Conservation (phyloP, 2,888 invertebrate species). For the Julus scanicus region DNA sequence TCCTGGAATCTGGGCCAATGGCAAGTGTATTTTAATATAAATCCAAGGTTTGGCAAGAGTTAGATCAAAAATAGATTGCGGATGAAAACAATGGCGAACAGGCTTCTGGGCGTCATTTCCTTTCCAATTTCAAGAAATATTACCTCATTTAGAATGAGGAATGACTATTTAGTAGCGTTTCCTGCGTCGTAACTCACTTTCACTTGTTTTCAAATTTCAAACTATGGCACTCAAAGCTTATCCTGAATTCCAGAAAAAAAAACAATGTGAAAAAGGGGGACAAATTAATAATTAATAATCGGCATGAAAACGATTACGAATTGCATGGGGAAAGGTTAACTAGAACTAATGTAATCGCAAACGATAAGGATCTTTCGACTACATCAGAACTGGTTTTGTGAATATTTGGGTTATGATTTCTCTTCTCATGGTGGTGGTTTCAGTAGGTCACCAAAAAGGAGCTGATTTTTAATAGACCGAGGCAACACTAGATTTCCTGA, state of each 20-base stretch:
- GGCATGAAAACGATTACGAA: slow-evolving; percentile 2
- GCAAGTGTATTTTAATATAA: not conserved
- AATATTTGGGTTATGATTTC: slow-evolving; percentile 41
- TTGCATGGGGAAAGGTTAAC: slow-evolving; percentile 34
- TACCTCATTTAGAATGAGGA: slow-evolving; percentile 3
- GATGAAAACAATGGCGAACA: not conserved
- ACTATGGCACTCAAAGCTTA: not conserved
- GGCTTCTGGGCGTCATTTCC: not conserved
- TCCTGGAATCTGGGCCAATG: slow-evolving; percentile 19
- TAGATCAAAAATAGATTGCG: not conserved
- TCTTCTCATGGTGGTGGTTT: not conserved
- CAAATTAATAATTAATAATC: slow-evolving; percentile 23
- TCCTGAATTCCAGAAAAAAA: not conserved
- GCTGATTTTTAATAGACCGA: not conserved
- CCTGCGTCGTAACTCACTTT: slow-evolving; percentile 9
- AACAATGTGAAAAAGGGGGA: not conserved
- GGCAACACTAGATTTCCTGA: not conserved
- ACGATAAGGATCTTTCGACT: not conserved
- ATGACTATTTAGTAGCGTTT: slow-evolving; percentile 1
- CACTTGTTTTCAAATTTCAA: not conserved
- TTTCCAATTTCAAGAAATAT: not conserved
- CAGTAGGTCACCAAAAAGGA: not conserved
- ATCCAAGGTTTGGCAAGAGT: not conserved
- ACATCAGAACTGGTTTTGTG: not conserved
- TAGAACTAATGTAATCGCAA: slow-evolving; percentile 22